Conservation (phyloP, 2,797 vertebrate genomes). For the Sebastes oblongus region DNA sequence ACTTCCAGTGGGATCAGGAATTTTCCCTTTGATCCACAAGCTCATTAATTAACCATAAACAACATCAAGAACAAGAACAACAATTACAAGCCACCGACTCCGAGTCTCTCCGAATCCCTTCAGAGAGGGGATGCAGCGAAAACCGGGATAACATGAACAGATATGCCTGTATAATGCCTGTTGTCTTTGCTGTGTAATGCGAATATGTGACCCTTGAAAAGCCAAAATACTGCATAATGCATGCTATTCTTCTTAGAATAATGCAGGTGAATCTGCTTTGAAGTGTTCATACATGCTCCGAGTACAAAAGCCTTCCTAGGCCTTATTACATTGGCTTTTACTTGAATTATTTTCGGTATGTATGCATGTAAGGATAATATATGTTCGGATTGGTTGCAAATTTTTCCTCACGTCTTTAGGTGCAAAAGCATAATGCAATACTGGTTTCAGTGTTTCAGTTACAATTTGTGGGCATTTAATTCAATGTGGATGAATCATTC, state of each 20-base stretch:
- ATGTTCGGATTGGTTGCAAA: background rate
- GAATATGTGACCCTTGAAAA: constrained; percentile 33
- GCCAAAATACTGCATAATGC: constrained; percentile 45
- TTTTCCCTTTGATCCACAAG: constrained; percentile 71
- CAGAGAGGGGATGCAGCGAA: constrained; percentile 4
- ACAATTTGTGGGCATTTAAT: constrained; percentile 14
- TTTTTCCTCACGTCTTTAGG: background rate
- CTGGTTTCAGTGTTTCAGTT: background rate
- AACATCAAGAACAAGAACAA: constrained; percentile 73
- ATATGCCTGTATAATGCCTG: constrained; percentile 5
- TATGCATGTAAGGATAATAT: background rate
- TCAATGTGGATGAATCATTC: constrained; percentile 13
- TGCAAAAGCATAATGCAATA: background rate
- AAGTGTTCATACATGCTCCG: constrained; percentile 11
- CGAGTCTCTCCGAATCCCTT: constrained; percentile 18
- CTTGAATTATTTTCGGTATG: background rate
- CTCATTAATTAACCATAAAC: constrained; percentile 79
- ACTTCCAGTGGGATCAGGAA: constrained; percentile 61
- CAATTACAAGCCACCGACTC: constrained; percentile 67
- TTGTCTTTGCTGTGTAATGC: constrained; percentile 45
- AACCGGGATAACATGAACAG: constrained; percentile 4
- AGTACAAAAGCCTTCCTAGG: background rate
- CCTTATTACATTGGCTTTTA: constrained; percentile 2
- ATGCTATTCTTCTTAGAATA: constrained; percentile 21
- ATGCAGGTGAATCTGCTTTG: constrained; percentile 50